A percentile compares a stretch with the other conserved stretches of the same genome.
These are phyloP conservation scores for Arctia plantaginis DNA, from an alignment of 2,888 invertebrate species.

Conservation along the genomic window DNA sequence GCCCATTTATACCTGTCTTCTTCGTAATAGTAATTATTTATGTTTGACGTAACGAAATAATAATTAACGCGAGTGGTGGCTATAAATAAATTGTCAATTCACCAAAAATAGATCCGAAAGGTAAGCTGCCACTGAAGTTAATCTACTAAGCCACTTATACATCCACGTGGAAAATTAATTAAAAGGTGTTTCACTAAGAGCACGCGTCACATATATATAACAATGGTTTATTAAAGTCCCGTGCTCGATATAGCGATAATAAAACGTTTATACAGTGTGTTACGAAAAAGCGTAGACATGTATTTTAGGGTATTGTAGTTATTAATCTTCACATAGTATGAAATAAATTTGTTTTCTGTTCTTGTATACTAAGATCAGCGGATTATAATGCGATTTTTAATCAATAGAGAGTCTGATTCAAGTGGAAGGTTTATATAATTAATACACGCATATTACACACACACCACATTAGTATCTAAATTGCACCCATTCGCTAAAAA, in stretches of 20 bases:
- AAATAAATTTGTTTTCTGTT: no score
- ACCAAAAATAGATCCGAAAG: conserved; percentile 1
- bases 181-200: conserved; percentile 2
- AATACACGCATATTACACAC: no score
- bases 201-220: not conserved
- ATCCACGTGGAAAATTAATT: conserved; percentile 3
- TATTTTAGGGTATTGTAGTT: no score
- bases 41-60: not conserved
- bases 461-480: no score
- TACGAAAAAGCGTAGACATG: not conserved
- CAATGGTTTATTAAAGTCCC: not conserved
- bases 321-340: no score
- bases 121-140: conserved; percentile 1
- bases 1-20: not conserved
- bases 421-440: no score
- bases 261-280: not conserved
- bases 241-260: not conserved
- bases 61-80: not conserved
- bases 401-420: no score
- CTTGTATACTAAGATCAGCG: no score
- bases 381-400: no score
- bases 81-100: not conserved
- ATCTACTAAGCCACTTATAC: conserved; percentile 18
- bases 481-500: no score
- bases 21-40: not conserved